Conservation (phyloP, 2,797 vertebrate genomes). For the Sebastiscus tertius region DNA sequence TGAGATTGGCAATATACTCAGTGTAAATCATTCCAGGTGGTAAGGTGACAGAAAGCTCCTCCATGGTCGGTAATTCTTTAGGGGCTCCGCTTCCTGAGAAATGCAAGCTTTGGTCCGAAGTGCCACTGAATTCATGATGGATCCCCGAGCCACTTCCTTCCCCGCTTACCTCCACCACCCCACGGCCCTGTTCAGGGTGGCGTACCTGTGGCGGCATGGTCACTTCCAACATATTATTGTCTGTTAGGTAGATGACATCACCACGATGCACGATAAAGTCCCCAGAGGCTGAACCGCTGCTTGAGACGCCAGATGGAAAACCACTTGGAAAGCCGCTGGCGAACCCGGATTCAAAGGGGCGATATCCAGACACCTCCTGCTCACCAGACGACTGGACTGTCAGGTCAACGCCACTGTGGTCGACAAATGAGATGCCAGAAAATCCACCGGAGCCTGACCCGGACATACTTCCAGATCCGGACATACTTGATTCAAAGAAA, state of each 20-base stretch:
- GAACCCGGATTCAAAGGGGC: conserved; percentile 82
- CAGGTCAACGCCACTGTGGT: conserved; percentile 76
- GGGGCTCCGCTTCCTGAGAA: conserved; percentile 42
- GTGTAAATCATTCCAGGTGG: conserved; percentile 18
- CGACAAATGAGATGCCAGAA: conserved; percentile 81
- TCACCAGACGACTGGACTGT: conserved; percentile 74
- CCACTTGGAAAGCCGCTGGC: conserved; percentile 78
- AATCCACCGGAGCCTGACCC: conserved; percentile 71
- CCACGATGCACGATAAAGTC: conserved; percentile 58
- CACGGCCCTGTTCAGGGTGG: conserved; percentile 82
- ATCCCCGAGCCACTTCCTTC: conserved; percentile 66
- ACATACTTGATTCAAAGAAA: conserved; percentile 31
- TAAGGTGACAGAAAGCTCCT: conserved; percentile 19
- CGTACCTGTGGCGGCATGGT: conserved; percentile 58
- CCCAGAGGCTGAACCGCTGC: conserved; percentile 66
- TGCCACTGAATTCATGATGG: conserved; percentile 54
- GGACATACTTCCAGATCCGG: conserved; percentile 60
- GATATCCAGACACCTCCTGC: conserved; percentile 85
- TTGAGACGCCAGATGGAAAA: conserved; percentile 71
- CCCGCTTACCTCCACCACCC: conserved; percentile 76
- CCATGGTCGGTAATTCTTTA: not conserved
- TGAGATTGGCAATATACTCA: conserved; percentile 20
- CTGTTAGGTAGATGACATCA: conserved; percentile 82
- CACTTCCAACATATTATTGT: conserved; percentile 81
- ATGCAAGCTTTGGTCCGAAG: conserved; percentile 37